phyloP scores from a whole-genome alignment of 2,888 invertebrate species.

The Gryllus longicercus region DNA sequence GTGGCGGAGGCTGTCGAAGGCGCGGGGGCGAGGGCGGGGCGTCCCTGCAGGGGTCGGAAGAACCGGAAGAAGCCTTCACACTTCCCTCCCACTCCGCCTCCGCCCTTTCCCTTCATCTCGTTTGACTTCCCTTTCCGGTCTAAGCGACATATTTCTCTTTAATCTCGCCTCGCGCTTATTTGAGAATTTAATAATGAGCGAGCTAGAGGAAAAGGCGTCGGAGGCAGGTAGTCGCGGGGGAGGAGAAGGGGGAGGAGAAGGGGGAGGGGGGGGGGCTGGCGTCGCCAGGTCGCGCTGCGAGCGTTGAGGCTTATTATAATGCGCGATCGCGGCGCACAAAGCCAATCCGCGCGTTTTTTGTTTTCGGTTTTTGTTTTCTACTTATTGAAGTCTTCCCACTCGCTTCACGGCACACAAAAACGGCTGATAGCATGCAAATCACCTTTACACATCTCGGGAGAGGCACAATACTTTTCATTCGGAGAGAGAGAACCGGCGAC shows the following conservation, averaged over 20 bases:
- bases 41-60: not conserved
- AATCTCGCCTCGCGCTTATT: not conserved
- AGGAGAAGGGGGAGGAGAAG: not conserved
- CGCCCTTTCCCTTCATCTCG: not conserved
- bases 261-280: not conserved
- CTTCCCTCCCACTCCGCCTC: conserved; percentile 11
- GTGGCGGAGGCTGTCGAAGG: not conserved
- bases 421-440: conserved; percentile 2
- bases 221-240: not conserved
- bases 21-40: not conserved
- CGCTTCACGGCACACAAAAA: not conserved
- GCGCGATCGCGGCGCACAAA: not conserved
- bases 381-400: not conserved
- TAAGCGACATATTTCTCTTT: conserved; percentile 19
- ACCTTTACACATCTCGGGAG: not conserved
- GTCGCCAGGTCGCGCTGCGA: not conserved
- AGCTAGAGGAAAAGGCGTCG: not conserved
- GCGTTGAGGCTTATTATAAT: conserved; percentile 10
- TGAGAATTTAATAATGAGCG: not conserved
- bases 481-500: not conserved
- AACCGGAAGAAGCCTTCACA: not conserved
- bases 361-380: not conserved
- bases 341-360: not conserved
- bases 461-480: not conserved
- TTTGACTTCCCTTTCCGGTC: not conserved